Percentiles rank a stretch among this genome's conserved stretches.
phyloP scores from a whole-genome alignment of 1,140 invertebrate genomes.

The Gonatopus flavifemur region DNA sequence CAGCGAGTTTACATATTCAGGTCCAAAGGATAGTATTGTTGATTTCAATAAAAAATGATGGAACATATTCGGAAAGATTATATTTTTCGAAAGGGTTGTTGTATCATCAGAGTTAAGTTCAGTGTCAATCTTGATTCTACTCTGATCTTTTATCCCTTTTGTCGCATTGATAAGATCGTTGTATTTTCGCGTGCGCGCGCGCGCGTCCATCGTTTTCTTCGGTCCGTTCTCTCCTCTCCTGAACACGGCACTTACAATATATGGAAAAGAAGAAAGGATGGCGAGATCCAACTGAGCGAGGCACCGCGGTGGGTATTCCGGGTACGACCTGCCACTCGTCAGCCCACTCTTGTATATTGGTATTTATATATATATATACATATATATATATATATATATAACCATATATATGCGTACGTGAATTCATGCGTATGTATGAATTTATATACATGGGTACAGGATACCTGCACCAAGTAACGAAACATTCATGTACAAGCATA shows the following conservation, averaged over 20 bases:
- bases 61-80: no score
- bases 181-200: no score
- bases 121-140: no score
- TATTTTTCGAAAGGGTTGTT: conserved; percentile 20
- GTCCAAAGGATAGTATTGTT: no score
- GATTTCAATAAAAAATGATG: no score
- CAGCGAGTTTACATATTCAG: no score
- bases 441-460: conserved; percentile 4
- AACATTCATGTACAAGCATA: conserved; percentile 1
- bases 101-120: conserved; percentile 48
- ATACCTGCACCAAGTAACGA: not conserved
- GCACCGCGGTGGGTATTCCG: conserved; percentile 52
- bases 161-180: not conserved
- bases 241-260: conserved; percentile 40
- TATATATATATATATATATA: no score
- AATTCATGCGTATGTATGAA: no score
- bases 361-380: no score
- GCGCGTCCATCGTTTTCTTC: conserved; percentile 15
- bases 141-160: conserved; percentile 45
- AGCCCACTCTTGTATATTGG: conserved; percentile 44
- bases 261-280: no score
- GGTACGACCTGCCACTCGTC: conserved; percentile 54
- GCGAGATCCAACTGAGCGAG: conserved; percentile 49
- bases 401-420: not conserved
- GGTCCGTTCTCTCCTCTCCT: conserved; percentile 27